Percentiles rank a stretch among this genome's conserved stretches.
These are phyloP conservation scores for Anthophora plumipes DNA, from an alignment of 2,888 invertebrate genomes.

Conservation along the genomic window DNA sequence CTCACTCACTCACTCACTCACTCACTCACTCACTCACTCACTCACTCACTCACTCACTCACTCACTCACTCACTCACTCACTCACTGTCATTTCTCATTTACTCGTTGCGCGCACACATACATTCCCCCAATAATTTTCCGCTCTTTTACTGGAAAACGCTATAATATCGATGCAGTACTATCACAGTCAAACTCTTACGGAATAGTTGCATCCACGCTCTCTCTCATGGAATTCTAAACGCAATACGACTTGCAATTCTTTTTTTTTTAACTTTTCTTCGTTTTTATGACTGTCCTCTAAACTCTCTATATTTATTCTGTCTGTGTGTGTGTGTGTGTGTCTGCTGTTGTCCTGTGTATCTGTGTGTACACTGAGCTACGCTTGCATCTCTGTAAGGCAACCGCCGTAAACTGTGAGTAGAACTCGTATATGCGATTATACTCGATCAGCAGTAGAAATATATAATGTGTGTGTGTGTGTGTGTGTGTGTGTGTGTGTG, in stretches of 20 bases:
- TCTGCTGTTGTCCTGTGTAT: neutral
- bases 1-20: neutral
- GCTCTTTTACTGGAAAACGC: conserved; percentile 41
- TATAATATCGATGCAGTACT: conserved; percentile 65
- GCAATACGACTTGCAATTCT: conserved; percentile 51
- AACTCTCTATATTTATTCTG: conserved; percentile 12
- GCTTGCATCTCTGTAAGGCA: conserved; percentile 48
- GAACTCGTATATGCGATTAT: conserved; percentile 51
- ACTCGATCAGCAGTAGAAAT: conserved; percentile 56
- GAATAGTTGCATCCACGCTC: conserved; percentile 52
- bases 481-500: too few relatives aligned
- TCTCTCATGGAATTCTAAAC: conserved; percentile 67
- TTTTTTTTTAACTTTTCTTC: neutral
- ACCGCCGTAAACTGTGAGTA: conserved; percentile 44
- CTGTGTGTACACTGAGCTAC: conserved; percentile 31
- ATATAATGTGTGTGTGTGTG: too few relatives aligned
- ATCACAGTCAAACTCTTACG: conserved; percentile 67
- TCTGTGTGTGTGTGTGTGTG: conserved; percentile 10
- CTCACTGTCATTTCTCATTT: neutral
- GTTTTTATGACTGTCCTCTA: conserved; percentile 26
- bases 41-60: neutral
- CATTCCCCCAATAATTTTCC: neutral
- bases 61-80: neutral
- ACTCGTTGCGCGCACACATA: neutral
- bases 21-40: neutral